These are phyloP conservation scores for Dicrostonyx torquatus DNA, from an alignment of 2,797 vertebrate genomes.

Conservation along the genomic window DNA sequence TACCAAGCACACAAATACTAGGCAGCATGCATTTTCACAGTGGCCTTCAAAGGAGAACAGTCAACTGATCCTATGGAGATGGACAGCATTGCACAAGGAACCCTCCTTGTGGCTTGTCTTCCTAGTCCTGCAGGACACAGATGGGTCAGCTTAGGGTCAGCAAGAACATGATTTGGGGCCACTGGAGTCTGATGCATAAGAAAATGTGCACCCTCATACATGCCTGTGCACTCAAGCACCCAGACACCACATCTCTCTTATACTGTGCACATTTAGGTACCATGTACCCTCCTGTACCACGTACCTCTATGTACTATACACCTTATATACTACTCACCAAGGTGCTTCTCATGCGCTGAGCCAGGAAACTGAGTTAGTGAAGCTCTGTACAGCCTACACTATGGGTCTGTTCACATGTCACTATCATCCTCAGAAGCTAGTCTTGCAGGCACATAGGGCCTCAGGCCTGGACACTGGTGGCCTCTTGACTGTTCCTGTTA, in stretches of 20 bases:
- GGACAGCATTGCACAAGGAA: background rate
- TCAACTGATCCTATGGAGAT: background rate
- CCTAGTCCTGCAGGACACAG: background rate
- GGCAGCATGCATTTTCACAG: background rate
- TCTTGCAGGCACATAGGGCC: background rate
- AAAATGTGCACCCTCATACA: background rate
- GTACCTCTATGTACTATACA: background rate
- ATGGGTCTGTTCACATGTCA: background rate
- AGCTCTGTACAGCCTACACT: background rate
- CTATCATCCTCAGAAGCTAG: background rate
- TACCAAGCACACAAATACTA: background rate
- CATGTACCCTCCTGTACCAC: background rate
- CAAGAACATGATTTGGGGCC: background rate
- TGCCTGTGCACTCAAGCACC: background rate
- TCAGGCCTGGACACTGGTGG: background rate
- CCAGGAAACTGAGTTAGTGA: background rate
- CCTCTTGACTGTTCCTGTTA: no score
- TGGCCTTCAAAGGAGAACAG: background rate
- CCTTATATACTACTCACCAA: background rate
- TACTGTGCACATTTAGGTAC: background rate
- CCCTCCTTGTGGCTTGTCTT: background rate
- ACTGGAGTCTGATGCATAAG: no score
- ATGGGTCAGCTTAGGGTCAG: background rate
- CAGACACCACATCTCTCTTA: background rate
- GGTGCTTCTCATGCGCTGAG: background rate